Percentiles rank a stretch among this genome's conserved stretches.
phyloP scores from a whole-genome alignment of 2,113 vertebrate genomes.

The Triplophysa dalaica region DNA sequence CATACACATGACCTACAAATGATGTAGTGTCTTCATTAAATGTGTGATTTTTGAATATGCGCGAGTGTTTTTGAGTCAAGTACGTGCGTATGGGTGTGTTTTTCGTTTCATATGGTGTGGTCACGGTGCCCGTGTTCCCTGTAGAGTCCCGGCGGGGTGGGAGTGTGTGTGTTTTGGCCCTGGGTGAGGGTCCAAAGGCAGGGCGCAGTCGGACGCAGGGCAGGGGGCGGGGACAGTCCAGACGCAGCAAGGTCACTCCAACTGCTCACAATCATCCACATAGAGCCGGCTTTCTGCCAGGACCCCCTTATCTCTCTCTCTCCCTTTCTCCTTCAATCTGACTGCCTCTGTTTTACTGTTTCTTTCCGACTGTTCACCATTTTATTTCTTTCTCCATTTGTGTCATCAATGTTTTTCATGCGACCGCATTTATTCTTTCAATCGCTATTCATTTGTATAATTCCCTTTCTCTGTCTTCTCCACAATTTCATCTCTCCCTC shows the following conservation, averaged over 20 bases:
- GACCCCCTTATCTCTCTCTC: slow-evolving; percentile 55
- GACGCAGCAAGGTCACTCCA: slow-evolving; percentile 83
- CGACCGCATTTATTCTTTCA: slow-evolving; percentile 53
- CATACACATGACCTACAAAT: slow-evolving; percentile 75
- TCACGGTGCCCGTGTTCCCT: neutral
- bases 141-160: slow-evolving; percentile 13
- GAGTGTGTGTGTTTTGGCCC: slow-evolving; percentile 56
- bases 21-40: slow-evolving; percentile 78
- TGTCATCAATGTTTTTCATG: slow-evolving; percentile 48
- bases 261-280: slow-evolving; percentile 65
- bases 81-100: slow-evolving; percentile 24
- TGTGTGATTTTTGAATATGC: slow-evolving; percentile 52
- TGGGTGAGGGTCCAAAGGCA: slow-evolving; percentile 55
- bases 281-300: slow-evolving; percentile 65
- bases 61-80: neutral
- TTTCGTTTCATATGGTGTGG: slow-evolving; percentile 6
- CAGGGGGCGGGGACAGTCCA: slow-evolving; percentile 69
- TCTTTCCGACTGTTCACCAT: slow-evolving; percentile 20
- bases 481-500: slow-evolving; percentile 67
- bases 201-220: slow-evolving; percentile 58
- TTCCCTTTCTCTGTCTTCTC: slow-evolving; percentile 43
- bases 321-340: slow-evolving; percentile 13
- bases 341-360: slow-evolving; percentile 20
- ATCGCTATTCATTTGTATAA: slow-evolving; percentile 51
- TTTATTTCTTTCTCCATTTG: slow-evolving; percentile 46